Evolutionary conservation across 2,888 invertebrate genomes (phyloP), one percentile per base, ranked within the genome.

Genomic region (Brachylomia viminalis): DNA sequence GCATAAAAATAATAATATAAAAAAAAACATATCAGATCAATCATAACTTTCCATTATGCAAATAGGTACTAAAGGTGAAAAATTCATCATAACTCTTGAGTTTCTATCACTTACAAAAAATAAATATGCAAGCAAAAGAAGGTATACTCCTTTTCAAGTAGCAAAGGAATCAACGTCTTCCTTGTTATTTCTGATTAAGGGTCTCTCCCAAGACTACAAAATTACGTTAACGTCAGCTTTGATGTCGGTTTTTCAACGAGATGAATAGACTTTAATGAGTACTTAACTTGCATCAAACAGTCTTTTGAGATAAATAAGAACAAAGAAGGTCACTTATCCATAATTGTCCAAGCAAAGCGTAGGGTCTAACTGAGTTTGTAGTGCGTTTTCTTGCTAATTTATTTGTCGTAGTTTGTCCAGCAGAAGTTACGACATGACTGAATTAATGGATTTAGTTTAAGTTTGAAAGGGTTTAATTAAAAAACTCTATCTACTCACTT

Each of bases 211-310:
- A 72, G 56, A 54, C 56, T 38, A 58, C 68, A 30, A 65, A 70
- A 81, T 79, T 69, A 69, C 66, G 70, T 79, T 72, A 59, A 79
- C 67, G 23, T 58, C 65, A 71, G 69, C 85, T 80, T 80, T 82
- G 75, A 80, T 56, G 85, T 65, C 68, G 61, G 56, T 68, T 64
- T 68, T 49, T 64, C 52, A 77, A 71, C 56, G 52, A 72, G 71
- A 80, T 82, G 64, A 79, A 84, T 69, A 65, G 74, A 82, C 72
- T 80, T 84, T 75, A 80, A 82, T 77, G 77, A 74, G 62, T 62
- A 82, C 85, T 81, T 85, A 73, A 81, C 73, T 77, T 68, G 65
- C 58, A 82, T 82, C 72, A 82, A 83, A 59, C 71, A 75, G 66
- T 52, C 64, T 82, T 83, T 82, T 77, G 58, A 77, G 65, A 68